A percentile compares a stretch with the other conserved stretches of the same genome.
Evolutionary conservation across 2,888 invertebrate genomes (phyloP).

Genomic region (Scotopteryx bipunctaria): DNA sequence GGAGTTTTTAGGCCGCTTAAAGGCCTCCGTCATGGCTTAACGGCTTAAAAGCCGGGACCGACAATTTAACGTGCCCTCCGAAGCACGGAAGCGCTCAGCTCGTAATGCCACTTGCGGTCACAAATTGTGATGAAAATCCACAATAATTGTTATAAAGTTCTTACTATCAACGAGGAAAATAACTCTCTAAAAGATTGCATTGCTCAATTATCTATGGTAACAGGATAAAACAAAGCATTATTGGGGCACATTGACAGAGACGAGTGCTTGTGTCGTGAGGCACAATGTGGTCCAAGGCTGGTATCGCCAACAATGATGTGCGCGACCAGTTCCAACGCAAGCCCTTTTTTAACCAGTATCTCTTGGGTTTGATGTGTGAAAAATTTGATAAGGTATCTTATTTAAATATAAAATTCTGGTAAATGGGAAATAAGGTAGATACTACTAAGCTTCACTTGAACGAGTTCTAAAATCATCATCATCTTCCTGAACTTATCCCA

Average conservation of each 20-base stretch:
- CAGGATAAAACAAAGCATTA: conserved; percentile 24
- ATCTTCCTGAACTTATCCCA: too few relatives aligned
- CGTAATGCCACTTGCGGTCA: too few relatives aligned
- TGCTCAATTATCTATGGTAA: conserved; percentile 25
- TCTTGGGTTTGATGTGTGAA: conserved; percentile 43
- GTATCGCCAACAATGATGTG: conserved; percentile 75
- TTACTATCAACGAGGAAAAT: conserved; percentile 4
- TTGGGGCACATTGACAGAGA: conserved; percentile 29
- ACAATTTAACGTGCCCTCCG: too few relatives aligned
- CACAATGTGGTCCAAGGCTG: conserved; percentile 57
- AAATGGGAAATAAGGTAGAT: too few relatives aligned
- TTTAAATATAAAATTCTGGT: neutral
- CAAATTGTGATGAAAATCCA: too few relatives aligned
- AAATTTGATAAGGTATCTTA: conserved; percentile 20
- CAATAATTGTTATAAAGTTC: neutral
- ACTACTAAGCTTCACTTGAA: too few relatives aligned
- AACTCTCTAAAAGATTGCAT: conserved; percentile 36
- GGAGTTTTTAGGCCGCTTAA: too few relatives aligned
- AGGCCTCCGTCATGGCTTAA: too few relatives aligned
- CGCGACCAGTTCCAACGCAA: conserved; percentile 68
- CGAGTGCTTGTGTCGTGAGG: conserved; percentile 46
- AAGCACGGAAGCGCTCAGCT: too few relatives aligned
- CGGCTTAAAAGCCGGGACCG: too few relatives aligned
- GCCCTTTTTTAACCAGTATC: conserved; percentile 64
- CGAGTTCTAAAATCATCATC: too few relatives aligned